phyloP scores from a whole-genome alignment of 2,888 invertebrate species.

The Heliconius erato region DNA sequence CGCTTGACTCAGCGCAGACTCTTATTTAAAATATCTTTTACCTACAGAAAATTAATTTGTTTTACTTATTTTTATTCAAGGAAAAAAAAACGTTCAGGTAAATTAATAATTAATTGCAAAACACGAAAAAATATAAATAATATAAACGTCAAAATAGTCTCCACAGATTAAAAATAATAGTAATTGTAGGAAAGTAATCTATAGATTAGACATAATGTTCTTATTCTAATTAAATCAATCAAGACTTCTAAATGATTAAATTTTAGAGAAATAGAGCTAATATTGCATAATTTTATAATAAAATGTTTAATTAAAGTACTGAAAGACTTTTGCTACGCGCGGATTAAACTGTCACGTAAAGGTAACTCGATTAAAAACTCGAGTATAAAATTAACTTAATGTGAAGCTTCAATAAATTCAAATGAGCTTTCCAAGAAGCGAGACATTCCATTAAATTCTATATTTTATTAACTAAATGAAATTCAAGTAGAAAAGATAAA shows the following conservation, averaged over 20 bases:
- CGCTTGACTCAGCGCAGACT: too few species aligned
- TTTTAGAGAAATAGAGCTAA: neutral
- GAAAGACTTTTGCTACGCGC: neutral
- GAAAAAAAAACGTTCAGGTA: neutral
- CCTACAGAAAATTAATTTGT: neutral
- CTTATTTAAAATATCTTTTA: neutral
- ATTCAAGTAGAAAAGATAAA: slow-evolving; percentile 10
- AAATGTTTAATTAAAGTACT: neutral
- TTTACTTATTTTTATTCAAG: neutral
- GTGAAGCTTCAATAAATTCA: slow-evolving; percentile 15
- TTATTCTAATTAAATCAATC: neutral
- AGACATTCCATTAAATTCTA: slow-evolving; percentile 8
- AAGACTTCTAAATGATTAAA: too few species aligned
- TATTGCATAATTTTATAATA: slow-evolving; percentile 5
- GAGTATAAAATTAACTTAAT: neutral
- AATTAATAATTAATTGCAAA: neutral
- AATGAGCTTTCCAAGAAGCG: slow-evolving; percentile 16
- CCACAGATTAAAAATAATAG: too few species aligned
- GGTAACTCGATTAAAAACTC: neutral
- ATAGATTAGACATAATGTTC: neutral
- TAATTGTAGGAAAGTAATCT: neutral
- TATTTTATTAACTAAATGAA: slow-evolving; percentile 1
- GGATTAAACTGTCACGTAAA: slow-evolving; percentile 1
- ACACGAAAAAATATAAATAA: neutral
- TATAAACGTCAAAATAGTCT: neutral